These are phyloP conservation scores for Philonicus albiceps DNA, from an alignment of 2,888 invertebrate species.

Conservation along the genomic window DNA sequence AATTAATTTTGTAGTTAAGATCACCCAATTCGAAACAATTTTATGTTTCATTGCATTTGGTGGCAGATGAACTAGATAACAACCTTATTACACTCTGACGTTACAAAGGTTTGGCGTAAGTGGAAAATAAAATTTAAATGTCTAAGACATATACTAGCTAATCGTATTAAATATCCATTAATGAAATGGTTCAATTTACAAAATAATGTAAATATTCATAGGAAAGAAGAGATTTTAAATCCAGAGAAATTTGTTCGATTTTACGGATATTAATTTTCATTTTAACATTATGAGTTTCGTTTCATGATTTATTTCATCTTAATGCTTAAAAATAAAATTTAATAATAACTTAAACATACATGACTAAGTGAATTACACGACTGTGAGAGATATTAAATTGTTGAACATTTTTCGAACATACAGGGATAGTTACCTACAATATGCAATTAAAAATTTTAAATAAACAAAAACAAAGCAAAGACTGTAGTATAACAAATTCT, in stretches of 20 bases:
- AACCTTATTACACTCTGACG: neutral
- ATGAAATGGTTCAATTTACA: neutral
- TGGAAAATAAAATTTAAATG: neutral
- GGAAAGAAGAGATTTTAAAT: neutral
- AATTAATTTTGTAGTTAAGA: neutral
- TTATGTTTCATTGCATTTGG: neutral
- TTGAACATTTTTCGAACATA: neutral
- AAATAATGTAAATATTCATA: neutral
- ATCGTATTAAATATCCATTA: neutral
- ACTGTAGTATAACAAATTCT: neutral
- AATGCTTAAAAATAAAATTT: neutral
- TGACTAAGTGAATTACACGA: neutral
- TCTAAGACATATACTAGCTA: neutral
- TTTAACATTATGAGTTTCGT: neutral
- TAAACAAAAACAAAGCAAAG: neutral
- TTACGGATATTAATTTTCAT: neutral
- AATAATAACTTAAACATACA: neutral
- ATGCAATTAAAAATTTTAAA: neutral
- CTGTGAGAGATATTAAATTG: neutral
- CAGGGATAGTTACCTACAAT: too few species aligned
- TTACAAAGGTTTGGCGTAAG: neutral
- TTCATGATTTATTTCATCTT: neutral
- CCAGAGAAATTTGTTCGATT: neutral
- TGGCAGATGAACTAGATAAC: neutral
- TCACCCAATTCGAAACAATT: neutral